Percentiles rank a stretch among this genome's conserved stretches.
Conservation (phyloP, 2,797 vertebrate species). For the Amblyraja radiata region DNA sequence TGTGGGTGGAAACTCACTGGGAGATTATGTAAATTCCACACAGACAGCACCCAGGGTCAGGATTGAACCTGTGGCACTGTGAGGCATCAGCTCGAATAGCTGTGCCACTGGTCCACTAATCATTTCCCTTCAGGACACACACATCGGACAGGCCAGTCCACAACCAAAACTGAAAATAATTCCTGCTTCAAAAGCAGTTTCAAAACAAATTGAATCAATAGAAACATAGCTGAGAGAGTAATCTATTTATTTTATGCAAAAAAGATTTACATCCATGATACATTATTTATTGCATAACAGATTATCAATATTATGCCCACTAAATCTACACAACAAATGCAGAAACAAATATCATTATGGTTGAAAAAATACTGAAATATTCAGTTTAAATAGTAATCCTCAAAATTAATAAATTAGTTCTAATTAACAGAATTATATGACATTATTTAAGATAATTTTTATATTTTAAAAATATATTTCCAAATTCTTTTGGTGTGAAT, state of each 20-base stretch:
- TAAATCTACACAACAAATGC: slow-evolving; percentile 37
- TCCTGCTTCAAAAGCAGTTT: not conserved
- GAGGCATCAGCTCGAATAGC: no score
- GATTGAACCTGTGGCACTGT: no score
- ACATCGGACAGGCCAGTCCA: no score
- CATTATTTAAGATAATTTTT: slow-evolving; percentile 22
- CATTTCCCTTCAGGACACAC: not conserved
- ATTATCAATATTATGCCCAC: slow-evolving; percentile 24
- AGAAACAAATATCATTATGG: slow-evolving; percentile 31
- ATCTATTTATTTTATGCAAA: slow-evolving; percentile 38
- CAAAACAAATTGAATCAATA: not conserved
- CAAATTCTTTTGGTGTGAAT: slow-evolving; percentile 17
- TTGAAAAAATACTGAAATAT: slow-evolving; percentile 36
- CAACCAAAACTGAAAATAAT: not conserved
- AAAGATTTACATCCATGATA: slow-evolving; percentile 35
- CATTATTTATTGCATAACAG: slow-evolving; percentile 38
- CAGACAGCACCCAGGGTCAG: no score
- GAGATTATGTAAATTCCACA: no score
- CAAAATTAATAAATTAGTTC: slow-evolving; percentile 35
- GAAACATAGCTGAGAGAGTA: not conserved
- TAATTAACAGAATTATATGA: slow-evolving; percentile 29
- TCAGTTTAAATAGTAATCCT: slow-evolving; percentile 32
- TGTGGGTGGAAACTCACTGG: no score
- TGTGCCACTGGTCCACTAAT: no score
- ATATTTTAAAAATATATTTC: slow-evolving; percentile 38